Evolutionary conservation across 2,113 vertebrate genomes (phyloP).

Genomic region (Regulus satrapa): DNA sequence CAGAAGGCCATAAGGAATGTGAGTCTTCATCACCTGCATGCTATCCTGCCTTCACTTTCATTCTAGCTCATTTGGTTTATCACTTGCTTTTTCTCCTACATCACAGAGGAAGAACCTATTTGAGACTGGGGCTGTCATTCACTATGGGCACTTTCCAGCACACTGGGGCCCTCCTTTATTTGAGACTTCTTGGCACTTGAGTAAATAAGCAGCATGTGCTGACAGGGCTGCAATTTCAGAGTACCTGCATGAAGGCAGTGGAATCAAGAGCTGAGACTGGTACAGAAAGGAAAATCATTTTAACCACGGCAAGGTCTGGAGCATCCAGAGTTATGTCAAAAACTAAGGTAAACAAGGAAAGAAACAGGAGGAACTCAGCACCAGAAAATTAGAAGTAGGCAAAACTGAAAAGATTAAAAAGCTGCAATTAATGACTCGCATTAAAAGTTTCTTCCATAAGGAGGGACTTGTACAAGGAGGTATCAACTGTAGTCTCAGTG

Average conservation of each 20-base stretch:
- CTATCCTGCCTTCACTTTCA: neutral
- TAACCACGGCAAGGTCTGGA: fast-evolving
- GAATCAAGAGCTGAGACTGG: neutral
- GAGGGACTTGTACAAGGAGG: neutral
- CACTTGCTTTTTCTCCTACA: neutral
- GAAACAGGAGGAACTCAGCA: neutral
- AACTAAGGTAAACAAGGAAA: neutral
- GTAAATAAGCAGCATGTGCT: neutral
- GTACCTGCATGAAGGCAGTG: neutral
- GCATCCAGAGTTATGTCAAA: neutral
- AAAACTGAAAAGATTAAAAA: neutral
- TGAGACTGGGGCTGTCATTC: neutral
- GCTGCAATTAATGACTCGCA: fast-evolving
- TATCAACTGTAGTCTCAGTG: neutral
- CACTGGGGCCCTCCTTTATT: neutral
- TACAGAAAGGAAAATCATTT: neutral
- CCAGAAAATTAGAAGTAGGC: neutral
- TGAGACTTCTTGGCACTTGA: neutral
- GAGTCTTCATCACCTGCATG: neutral
- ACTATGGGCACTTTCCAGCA: neutral
- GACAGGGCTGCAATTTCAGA: neutral
- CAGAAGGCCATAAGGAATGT: neutral
- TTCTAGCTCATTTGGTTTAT: neutral
- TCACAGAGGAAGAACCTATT: neutral
- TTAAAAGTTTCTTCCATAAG: neutral